Conservation (phyloP, 2,888 invertebrate genomes). For the Tortrix viridana region DNA sequence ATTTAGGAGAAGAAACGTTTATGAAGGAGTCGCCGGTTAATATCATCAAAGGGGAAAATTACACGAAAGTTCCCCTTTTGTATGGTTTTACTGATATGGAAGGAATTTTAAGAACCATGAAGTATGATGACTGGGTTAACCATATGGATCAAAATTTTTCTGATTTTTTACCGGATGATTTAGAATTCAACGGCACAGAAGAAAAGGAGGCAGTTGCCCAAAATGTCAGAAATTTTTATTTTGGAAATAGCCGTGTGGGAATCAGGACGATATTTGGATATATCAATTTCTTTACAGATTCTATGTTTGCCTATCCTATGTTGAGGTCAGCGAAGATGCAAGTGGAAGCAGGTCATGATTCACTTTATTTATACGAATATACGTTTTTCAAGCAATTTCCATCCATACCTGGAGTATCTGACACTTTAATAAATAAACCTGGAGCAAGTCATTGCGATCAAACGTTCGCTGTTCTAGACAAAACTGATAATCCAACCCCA, state of each 20-base stretch:
- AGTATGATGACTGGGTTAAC: slow-evolving; percentile 29
- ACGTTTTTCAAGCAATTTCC: slow-evolving; percentile 3
- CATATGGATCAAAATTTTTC: slow-evolving; percentile 37
- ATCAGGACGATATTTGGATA: background rate
- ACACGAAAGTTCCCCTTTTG: slow-evolving; percentile 31
- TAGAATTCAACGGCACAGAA: slow-evolving; percentile 17
- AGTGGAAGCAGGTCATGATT: slow-evolving; percentile 1
- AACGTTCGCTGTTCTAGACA: slow-evolving; percentile 46
- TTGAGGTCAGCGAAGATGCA: slow-evolving; percentile 12
- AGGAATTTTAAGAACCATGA: slow-evolving; percentile 21
- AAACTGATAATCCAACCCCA: background rate
- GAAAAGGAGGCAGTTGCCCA: slow-evolving; percentile 16
- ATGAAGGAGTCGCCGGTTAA: slow-evolving; percentile 21
- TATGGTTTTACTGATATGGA: slow-evolving; percentile 33
- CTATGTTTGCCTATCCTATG: background rate
- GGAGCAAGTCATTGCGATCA: slow-evolving; percentile 54
- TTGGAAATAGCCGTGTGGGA: background rate
- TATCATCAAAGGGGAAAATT: slow-evolving; percentile 25
- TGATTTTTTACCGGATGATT: slow-evolving; percentile 34
- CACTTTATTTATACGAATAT: slow-evolving; percentile 3
- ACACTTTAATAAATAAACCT: slow-evolving; percentile 41
- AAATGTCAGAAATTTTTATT: background rate
- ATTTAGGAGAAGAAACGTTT: slow-evolving; percentile 7
- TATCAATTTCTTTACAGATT: background rate
- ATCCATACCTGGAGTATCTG: slow-evolving; percentile 1